Percentiles rank a stretch among this genome's conserved stretches.
phyloP scores from a whole-genome alignment of 2,797 vertebrate genomes.

The Galago senegalensis region DNA sequence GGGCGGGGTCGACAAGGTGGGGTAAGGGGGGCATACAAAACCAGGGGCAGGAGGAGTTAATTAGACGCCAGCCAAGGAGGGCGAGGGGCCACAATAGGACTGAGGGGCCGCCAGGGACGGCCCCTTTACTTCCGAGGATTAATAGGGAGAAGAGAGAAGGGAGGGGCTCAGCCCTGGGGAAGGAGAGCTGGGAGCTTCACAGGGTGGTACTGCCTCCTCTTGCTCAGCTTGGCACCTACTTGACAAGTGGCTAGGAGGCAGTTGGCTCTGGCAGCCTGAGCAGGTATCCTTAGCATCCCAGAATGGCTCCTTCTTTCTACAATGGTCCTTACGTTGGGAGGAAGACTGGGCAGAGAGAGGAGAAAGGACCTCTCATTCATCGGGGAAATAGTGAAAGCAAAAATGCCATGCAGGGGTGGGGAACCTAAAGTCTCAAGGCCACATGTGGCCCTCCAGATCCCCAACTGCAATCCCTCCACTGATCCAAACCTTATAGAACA shows the following conservation, averaged over 20 bases:
- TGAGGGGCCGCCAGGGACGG: constrained; percentile 89
- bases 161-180: constrained; percentile 44
- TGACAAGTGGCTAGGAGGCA: constrained; percentile 31
- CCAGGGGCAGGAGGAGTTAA: constrained; percentile 93
- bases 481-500: not conserved
- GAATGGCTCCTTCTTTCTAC: not conserved
- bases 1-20: constrained; percentile 94
- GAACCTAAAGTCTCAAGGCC: not conserved
- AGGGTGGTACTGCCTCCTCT: constrained; percentile 70
- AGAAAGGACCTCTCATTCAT: not conserved
- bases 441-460: not conserved
- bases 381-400: not conserved
- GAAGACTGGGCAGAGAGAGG: not conserved
- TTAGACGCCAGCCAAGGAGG: constrained; percentile 96
- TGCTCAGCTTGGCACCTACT: constrained; percentile 56
- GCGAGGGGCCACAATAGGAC: constrained; percentile 93
- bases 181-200: constrained; percentile 62
- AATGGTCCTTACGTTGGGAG: not conserved
- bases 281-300: not conserved
- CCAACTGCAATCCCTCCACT: not conserved
- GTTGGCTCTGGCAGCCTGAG: not conserved
- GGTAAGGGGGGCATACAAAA: constrained; percentile 87
- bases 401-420: not conserved
- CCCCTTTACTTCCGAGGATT: constrained; percentile 98
- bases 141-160: constrained; percentile 87